A percentile compares a stretch with the other conserved stretches of the same genome.
Conservation (phyloP, 2,113 vertebrate genomes). For the Rattus rattus region DNA sequence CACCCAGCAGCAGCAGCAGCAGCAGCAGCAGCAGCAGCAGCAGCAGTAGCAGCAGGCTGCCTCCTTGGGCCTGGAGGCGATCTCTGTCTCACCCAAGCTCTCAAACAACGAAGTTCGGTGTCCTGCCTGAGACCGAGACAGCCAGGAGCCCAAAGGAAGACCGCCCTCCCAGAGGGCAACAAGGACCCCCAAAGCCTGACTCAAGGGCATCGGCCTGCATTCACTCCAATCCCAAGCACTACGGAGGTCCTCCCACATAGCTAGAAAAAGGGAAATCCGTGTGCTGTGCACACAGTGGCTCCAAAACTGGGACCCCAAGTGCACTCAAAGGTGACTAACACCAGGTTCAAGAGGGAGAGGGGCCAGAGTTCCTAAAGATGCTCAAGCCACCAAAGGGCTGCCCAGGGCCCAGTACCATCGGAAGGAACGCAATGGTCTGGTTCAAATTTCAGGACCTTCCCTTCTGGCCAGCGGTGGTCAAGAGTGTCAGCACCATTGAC, state of each 20-base stretch:
- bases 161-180: not conserved
- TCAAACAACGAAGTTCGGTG: not conserved
- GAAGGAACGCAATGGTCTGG: not conserved
- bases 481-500: constrained; percentile 85
- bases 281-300: accelerated
- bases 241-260: not conserved
- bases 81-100: not conserved
- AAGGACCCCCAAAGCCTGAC: not conserved
- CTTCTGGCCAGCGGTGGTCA: constrained; percentile 90
- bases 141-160: not conserved
- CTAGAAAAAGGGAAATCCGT: not conserved
- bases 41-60: constrained; percentile 13
- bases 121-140: no score
- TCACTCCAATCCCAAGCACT: not conserved
- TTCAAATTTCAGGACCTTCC: constrained; percentile 74
- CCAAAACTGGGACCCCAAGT: constrained; percentile 20
- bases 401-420: not conserved
- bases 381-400: not conserved
- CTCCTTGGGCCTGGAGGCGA: not conserved
- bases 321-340: not conserved
- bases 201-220: not conserved
- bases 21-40: no score
- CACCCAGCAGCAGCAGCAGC: no score
- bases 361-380: not conserved
- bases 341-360: not conserved